Evolutionary conservation across 2,797 vertebrate genomes (phyloP), one percentile per base, ranked within the genome.

Genomic region (Sebastes itinus): DNA sequence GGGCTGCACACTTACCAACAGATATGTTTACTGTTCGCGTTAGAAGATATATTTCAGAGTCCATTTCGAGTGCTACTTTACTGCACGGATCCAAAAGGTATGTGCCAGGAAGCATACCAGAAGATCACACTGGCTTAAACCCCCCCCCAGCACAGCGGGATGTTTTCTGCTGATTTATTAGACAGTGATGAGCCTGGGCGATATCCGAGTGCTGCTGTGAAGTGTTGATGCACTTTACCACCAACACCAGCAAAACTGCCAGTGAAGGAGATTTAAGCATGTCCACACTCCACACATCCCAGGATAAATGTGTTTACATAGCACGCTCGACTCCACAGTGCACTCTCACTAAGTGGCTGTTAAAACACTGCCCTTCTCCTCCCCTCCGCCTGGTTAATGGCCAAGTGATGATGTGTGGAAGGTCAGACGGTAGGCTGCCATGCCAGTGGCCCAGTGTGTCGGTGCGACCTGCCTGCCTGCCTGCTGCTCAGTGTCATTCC

Each of bases 381-480:
- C 33, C 69, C n/a, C 32, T 77, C 78, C 9, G 68, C 76, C 78
- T 85, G 87, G 81, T 89, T 91, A 90, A 92, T 88, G 83, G 87
- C 85, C 85, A 86, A 90, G 84, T 84, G 90, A 90, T 89, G 88
- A 88, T 91, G 84, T 86, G 75, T 20, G 18, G 83, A 85, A 88
- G 87, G 87, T 90, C 78, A 90, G 75, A 77, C 6, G 12, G 72
- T 46, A 18, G 35, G 49, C 80, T 60, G 42, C 77, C 60, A 28
- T 78, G 66, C 76, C 78, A 75, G 64, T 30, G 76, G 80, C 69
- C 52, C 72, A 61, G 71, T 80, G 69, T 75, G 72, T 78, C 12
- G 9, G 71, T 25, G 70, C 2, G 32, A 82, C 74, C 80, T 67
- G 75, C 56, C 54, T 60, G 69, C 38, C 49, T 54, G 76, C 49